Evolutionary conservation across 2,113 vertebrate genomes (phyloP), one percentile per base, ranked within the genome.

Genomic region (Rhea pennata): DNA sequence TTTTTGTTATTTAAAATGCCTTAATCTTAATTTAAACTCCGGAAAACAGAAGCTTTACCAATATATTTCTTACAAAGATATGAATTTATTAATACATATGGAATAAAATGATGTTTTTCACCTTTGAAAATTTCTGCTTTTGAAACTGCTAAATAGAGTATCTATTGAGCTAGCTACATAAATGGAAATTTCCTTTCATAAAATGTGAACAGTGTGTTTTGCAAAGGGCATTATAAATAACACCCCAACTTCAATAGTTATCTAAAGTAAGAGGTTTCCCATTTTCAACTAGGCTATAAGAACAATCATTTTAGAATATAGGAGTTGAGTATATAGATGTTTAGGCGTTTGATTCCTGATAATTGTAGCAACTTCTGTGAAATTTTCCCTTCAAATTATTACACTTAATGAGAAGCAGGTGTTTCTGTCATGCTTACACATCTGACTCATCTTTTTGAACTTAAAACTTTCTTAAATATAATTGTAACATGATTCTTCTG

Each of bases 1-100:
- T n/a, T 76, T 78, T 40, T 59, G 74, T 74, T 12, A 56, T 79
- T 31, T 75, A 48, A 65, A 93, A 15, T 17, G 50, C 36, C 13
- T 26, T 75, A 89, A 29, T 50, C 10, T 39, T 46, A 26, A 48
- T 95, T 86, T 29, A 72, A 90, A 73, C 39, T 82, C 6, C 11
- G 56, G 56, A 19, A 48, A 81, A 88, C 9, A 40, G 44, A 66
- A 22, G 9, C 6, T 82, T 91, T 73, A 23, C 77, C 20, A 53
- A 58, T 87, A 0, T 15, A 15, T 85, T 66, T 85, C 0, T 1
- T 88, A 44, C 33, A 90, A 46, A 78, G 65, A 31, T 21, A 16
- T 0, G 23, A 22, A 12, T 84, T 46, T 14, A 66, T 6, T 72
- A 51, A 48, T 3, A 1, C 27, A 23, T 24, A 3, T 59, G 48